Evolutionary conservation across 1,140 invertebrate species (phyloP).

Genomic region (Drosophila fuyamai): DNA sequence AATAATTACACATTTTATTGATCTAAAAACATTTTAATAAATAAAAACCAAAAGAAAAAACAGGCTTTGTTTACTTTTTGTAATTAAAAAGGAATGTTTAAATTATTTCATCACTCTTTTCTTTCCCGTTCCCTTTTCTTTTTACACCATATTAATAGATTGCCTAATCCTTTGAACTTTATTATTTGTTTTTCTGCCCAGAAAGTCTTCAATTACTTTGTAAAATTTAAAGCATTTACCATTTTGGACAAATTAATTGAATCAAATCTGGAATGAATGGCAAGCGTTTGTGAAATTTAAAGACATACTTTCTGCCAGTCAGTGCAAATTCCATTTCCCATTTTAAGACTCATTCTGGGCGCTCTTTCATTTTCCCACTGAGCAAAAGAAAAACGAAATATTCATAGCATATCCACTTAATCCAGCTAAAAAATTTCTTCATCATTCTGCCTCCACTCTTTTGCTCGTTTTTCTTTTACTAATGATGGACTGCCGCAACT

Average conservation of each 20-base stretch:
- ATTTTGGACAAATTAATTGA: slow-evolving; percentile 19
- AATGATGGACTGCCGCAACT: slow-evolving; percentile 46
- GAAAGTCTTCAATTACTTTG: neutral
- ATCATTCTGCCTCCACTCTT: neutral
- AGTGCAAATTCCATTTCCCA: neutral
- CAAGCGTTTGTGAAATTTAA: neutral
- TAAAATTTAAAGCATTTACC: neutral
- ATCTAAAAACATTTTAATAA: neutral
- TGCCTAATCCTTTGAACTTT: neutral
- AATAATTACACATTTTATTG: no score
- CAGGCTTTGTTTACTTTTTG: no score
- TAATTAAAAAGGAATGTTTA: no score
- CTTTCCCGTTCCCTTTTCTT: no score
- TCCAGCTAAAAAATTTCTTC: slow-evolving; percentile 26
- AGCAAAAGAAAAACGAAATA: slow-evolving; percentile 25
- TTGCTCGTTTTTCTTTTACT: slow-evolving; percentile 7
- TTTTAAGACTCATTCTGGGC: slow-evolving; percentile 1
- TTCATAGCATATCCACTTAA: slow-evolving; percentile 40
- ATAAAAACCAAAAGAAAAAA: neutral
- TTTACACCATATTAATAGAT: no score
- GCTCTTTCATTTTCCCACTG: neutral
- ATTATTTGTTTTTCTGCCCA: neutral
- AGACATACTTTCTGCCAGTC: slow-evolving; percentile 1
- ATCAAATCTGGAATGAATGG: slow-evolving; percentile 4
- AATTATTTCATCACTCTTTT: no score